phyloP scores from a whole-genome alignment of 2,888 invertebrate genomes.

The Amaurobius ferox region DNA sequence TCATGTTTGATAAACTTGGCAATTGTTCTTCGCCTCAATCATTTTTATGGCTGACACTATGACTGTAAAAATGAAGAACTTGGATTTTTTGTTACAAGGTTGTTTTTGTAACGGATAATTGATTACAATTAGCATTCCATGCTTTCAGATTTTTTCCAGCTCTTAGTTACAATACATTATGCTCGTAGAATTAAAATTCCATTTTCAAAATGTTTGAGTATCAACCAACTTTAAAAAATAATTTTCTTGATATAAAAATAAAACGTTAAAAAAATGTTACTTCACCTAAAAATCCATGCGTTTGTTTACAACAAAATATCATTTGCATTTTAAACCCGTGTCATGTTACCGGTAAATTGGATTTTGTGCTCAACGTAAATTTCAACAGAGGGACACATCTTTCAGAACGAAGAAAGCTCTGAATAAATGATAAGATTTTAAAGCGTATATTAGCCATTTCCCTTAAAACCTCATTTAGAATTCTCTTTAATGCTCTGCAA shows the following conservation, averaged over 20 bases:
- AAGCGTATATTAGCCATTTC: not conserved
- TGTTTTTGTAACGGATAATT: too few relatives aligned
- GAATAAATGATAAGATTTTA: slow-evolving; percentile 1
- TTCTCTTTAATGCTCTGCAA: not conserved
- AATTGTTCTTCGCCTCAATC: too few relatives aligned
- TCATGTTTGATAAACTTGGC: too few relatives aligned
- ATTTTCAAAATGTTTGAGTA: not conserved
- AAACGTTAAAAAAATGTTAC: not conserved
- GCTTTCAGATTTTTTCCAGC: not conserved
- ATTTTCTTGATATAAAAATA: not conserved
- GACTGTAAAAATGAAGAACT: too few relatives aligned
- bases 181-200: not conserved
- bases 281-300: not conserved
- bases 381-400: not conserved
- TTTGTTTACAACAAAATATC: not conserved
- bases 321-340: not conserved
- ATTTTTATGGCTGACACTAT: too few relatives aligned
- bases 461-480: not conserved
- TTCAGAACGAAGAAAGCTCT: not conserved
- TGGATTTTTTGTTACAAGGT: too few relatives aligned
- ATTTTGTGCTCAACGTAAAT: not conserved
- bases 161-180: not conserved
- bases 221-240: not conserved
- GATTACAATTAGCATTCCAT: too few relatives aligned
- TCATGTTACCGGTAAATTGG: not conserved